Evolutionary conservation across 2,113 vertebrate species (phyloP).

Genomic region (Apeltes quadracus): DNA sequence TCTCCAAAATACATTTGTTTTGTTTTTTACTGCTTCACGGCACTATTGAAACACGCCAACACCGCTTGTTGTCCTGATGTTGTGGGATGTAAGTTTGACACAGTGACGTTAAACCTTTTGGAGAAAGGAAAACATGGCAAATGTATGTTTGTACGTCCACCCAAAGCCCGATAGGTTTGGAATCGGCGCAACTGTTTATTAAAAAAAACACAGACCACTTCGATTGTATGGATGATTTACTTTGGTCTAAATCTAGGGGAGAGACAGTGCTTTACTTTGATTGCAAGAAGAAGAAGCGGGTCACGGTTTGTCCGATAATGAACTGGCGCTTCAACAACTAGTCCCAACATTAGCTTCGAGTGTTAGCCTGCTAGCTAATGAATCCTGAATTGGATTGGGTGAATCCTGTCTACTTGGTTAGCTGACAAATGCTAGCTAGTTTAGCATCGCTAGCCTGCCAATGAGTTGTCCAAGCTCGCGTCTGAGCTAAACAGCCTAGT

Average conservation of each 20-base stretch:
- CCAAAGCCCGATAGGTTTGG: no score
- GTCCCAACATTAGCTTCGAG: slow-evolving; percentile 2
- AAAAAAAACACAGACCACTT: neutral
- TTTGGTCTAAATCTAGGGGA: neutral
- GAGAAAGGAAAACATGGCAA: neutral
- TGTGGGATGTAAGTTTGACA: neutral
- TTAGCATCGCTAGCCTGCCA: slow-evolving; percentile 59
- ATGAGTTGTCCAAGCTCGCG: slow-evolving; percentile 58
- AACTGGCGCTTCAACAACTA: neutral
- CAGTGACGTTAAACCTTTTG: neutral
- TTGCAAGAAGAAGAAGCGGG: neutral
- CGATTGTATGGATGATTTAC: neutral
- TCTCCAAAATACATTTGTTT: neutral
- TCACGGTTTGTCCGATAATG: slow-evolving; percentile 31
- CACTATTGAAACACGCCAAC: no score
- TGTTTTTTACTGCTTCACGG: fast-evolving
- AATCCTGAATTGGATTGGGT: slow-evolving; percentile 37
- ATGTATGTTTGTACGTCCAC: no score
- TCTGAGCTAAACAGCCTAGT: neutral
- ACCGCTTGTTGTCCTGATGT: neutral
- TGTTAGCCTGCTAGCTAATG: slow-evolving; percentile 51
- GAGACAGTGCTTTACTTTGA: no score
- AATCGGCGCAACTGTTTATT: no score
- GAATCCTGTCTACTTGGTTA: slow-evolving; percentile 44
- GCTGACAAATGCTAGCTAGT: slow-evolving; percentile 49